Conservation (phyloP, 2,797 vertebrate species). For the Sparus aurata region DNA sequence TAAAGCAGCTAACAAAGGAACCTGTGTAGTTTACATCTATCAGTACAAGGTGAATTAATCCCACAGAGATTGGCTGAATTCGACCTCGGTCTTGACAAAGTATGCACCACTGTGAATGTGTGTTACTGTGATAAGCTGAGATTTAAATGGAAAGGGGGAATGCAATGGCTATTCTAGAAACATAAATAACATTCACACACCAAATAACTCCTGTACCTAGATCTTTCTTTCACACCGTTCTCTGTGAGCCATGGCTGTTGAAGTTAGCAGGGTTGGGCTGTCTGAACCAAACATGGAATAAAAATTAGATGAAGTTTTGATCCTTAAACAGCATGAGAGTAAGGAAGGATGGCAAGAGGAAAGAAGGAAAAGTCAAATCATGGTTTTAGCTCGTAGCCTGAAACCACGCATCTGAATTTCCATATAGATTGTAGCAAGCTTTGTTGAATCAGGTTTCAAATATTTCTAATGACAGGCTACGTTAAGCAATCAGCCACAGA, state of each 20-base stretch:
- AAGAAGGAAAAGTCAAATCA: constrained; percentile 8
- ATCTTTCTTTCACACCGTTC: background rate
- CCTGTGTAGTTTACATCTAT: constrained; percentile 59
- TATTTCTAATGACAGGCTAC: constrained; percentile 60
- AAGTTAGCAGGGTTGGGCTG: background rate
- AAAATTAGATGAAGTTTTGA: constrained; percentile 25
- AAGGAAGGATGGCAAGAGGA: background rate
- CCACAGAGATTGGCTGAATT: constrained; percentile 54
- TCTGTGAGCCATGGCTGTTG: constrained; percentile 4
- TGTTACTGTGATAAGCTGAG: constrained; percentile 53
- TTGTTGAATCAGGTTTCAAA: constrained; percentile 46
- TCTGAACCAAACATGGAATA: constrained; percentile 18
- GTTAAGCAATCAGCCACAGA: constrained; percentile 65
- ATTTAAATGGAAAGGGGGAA: constrained; percentile 44
- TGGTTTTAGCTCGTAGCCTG: constrained; percentile 13
- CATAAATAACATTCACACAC: constrained; percentile 16
- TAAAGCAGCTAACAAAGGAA: constrained; percentile 66
- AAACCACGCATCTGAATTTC: constrained; percentile 61
- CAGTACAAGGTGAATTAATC: constrained; percentile 65
- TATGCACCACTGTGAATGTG: constrained; percentile 44
- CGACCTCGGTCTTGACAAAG: constrained; percentile 44
- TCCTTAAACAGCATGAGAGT: constrained; percentile 16
- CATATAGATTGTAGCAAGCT: constrained; percentile 69
- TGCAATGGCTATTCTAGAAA: constrained; percentile 19
- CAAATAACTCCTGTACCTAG: constrained; percentile 14